Evolutionary conservation across 2,797 vertebrate species (phyloP).

Genomic region (Botia almorhae): DNA sequence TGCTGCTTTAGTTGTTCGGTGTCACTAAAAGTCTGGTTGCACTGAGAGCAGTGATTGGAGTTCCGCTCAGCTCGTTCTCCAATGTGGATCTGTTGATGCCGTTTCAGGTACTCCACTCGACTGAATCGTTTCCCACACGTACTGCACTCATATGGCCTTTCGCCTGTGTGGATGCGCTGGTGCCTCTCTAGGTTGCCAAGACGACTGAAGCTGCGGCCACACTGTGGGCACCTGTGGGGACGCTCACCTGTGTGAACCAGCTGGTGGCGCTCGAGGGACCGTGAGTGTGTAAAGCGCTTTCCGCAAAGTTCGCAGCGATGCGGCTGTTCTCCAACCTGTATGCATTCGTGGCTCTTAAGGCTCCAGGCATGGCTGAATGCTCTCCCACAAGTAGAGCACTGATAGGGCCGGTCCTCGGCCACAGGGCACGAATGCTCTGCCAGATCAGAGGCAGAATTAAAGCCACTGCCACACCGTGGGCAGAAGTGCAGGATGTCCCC

Average conservation of each 20-base stretch:
- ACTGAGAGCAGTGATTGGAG: slow-evolving; percentile 74
- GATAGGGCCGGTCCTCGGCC: slow-evolving; percentile 85
- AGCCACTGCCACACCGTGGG: slow-evolving; percentile 77
- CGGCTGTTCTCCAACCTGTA: slow-evolving; percentile 89
- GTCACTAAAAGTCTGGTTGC: slow-evolving; percentile 73
- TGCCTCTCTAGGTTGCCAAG: slow-evolving; percentile 95
- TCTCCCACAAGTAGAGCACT: slow-evolving; percentile 89
- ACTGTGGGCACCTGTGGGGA: slow-evolving; percentile 92
- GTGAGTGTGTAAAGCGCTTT: slow-evolving; percentile 94
- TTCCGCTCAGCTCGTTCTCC: slow-evolving; percentile 66
- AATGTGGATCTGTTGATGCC: slow-evolving; percentile 82
- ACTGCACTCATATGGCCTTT: slow-evolving; percentile 91
- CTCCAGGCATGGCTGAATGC: slow-evolving; percentile 92
- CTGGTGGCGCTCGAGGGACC: slow-evolving; percentile 94
- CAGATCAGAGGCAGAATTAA: slow-evolving; percentile 72
- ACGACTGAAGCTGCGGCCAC: slow-evolving; percentile 93
- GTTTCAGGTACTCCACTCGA: slow-evolving; percentile 82
- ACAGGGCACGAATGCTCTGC: slow-evolving; percentile 79
- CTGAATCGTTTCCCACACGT: slow-evolving; percentile 93
- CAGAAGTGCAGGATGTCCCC: slow-evolving; percentile 78
- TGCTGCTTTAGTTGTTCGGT: slow-evolving; percentile 79
- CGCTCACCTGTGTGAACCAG: slow-evolving; percentile 92
- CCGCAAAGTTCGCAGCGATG: slow-evolving; percentile 93
- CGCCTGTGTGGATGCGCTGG: slow-evolving; percentile 89
- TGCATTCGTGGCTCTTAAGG: slow-evolving; percentile 91